Conservation (phyloP, 2,888 invertebrate species). For the Pelosia muscerda region DNA sequence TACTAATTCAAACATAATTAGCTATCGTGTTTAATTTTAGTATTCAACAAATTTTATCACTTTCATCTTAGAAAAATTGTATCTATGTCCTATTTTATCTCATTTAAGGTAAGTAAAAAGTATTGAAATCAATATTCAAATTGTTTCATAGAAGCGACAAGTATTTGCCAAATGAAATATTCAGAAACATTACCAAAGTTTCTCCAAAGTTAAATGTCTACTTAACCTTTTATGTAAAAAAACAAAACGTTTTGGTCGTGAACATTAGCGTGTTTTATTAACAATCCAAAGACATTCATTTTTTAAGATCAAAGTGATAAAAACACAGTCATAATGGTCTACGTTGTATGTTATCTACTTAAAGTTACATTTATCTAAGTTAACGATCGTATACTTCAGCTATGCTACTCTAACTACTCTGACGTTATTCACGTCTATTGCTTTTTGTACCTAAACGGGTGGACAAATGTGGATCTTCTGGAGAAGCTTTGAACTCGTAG, state of each 20-base stretch:
- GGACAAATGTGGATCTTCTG: constrained; percentile 35
- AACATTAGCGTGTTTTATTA: background rate
- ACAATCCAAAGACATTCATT: background rate
- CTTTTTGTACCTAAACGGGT: constrained; percentile 40
- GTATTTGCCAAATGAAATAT: background rate
- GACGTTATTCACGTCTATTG: constrained; percentile 20
- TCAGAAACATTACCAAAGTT: background rate
- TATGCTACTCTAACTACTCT: constrained; percentile 23
- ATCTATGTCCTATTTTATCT: background rate
- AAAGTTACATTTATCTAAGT: constrained; percentile 18
- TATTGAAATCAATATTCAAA: background rate
- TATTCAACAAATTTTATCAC: constrained; percentile 12
- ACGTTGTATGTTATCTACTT: constrained; percentile 16
- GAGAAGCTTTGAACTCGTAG: constrained; percentile 22
- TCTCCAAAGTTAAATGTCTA: background rate
- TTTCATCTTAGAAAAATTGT: constrained; percentile 6
- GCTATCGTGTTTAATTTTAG: constrained; percentile 2
- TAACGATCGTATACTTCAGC: constrained; percentile 2
- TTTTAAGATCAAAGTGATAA: constrained; percentile 18
- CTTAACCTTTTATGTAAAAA: background rate
- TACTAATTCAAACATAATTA: constrained; percentile 2
- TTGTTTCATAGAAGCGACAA: background rate
- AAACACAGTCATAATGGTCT: background rate
- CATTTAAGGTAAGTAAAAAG: background rate
- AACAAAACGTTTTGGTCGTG: background rate